Conservation (phyloP, 2,797 vertebrate species). For the Thamnophis elegans region DNA sequence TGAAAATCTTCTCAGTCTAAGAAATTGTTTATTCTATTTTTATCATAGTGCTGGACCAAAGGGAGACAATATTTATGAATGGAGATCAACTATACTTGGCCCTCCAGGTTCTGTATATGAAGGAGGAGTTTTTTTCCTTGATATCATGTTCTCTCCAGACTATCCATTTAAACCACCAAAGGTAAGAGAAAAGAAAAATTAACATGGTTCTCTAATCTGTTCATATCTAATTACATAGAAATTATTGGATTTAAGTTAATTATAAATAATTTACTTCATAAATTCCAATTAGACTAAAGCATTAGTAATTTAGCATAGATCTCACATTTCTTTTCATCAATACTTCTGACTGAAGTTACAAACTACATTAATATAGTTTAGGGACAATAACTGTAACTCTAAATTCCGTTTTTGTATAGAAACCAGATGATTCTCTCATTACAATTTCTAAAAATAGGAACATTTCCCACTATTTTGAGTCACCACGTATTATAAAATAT, state of each 20-base stretch:
- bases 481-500: neutral
- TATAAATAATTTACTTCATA: neutral
- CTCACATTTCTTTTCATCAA: neutral
- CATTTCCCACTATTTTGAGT: neutral
- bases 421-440: neutral
- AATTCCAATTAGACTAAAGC: neutral
- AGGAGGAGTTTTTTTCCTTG: constrained; percentile 84
- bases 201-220: neutral
- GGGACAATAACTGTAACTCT: neutral
- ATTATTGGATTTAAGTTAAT: neutral
- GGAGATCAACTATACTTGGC: constrained; percentile 83
- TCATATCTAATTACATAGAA: neutral
- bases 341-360: neutral
- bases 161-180: constrained; percentile 85
- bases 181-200: constrained; percentile 63
- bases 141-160: constrained; percentile 83
- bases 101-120: constrained; percentile 83
- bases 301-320: neutral
- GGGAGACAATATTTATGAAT: constrained; percentile 86
- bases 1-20: constrained; percentile 23
- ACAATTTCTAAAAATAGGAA: neutral
- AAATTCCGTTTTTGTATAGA: neutral
- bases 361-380: neutral
- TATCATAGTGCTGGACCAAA: constrained; percentile 83
- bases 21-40: constrained; percentile 61